Evolutionary conservation across 53 echinoderm and acorn worm genomes (phyloP).

Genomic region (Echinarachnius parma): DNA sequence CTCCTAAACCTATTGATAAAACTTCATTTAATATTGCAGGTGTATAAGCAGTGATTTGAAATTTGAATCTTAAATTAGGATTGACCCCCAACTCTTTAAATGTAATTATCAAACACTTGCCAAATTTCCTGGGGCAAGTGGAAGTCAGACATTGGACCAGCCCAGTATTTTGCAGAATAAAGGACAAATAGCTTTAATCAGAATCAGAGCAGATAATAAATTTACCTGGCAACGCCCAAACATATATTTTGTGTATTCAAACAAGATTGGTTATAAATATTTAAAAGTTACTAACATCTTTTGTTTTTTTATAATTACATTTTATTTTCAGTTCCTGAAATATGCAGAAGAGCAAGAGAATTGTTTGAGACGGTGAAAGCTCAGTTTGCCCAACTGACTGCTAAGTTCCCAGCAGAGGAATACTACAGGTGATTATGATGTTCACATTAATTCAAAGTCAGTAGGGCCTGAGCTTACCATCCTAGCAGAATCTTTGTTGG

Average conservation of each 20-base stretch:
- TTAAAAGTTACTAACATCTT: not conserved
- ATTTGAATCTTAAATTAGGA: no score
- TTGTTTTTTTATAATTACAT: not conserved
- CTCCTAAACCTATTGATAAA: no score
- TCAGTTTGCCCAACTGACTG: conserved; percentile 15
- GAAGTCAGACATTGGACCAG: no score
- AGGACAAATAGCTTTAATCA: not conserved
- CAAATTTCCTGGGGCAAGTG: no score
- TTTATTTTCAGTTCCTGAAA: conserved; percentile 21
- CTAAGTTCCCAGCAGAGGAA: conserved; percentile 14
- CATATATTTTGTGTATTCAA: not conserved
- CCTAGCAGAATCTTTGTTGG: no score
- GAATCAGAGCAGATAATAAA: not conserved
- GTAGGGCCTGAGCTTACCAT: no score
- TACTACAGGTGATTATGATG: conserved; percentile 40
- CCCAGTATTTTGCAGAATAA: no score
- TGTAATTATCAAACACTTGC: no score
- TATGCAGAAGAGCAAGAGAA: conserved; percentile 38
- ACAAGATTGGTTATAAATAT: not conserved
- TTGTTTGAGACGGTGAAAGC: conserved; percentile 35
- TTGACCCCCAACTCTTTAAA: no score
- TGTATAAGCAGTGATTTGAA: no score
- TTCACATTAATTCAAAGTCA: not conserved
- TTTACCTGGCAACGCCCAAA: not conserved
- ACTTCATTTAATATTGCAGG: no score